These are phyloP conservation scores for Cylas formicarius DNA, from an alignment of 1,140 invertebrate genomes.

Conservation along the genomic window DNA sequence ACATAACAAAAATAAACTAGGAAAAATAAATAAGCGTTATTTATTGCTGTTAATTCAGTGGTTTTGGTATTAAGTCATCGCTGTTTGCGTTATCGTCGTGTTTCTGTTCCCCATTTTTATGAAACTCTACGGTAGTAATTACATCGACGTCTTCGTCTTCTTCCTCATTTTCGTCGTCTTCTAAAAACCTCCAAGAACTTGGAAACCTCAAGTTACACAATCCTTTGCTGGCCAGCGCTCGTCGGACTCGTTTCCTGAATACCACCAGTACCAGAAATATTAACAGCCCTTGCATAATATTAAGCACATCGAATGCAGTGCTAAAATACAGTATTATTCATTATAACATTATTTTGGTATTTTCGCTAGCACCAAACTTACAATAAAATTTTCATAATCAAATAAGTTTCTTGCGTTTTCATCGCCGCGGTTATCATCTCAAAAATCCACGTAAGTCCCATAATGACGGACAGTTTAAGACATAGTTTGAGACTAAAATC, in stretches of 20 bases:
- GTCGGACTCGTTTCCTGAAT: constrained; percentile 51
- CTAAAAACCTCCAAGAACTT: constrained; percentile 40
- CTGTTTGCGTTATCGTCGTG: background rate
- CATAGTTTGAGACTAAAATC: constrained; percentile 55
- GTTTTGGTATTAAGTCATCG: background rate
- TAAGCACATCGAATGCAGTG: constrained; percentile 55
- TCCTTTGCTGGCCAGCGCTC: constrained; percentile 44
- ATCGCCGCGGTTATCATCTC: constrained; percentile 41
- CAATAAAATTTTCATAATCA: constrained; percentile 8
- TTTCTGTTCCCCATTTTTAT: no score
- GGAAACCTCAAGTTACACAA: constrained; percentile 41
- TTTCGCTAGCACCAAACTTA: constrained; percentile 4
- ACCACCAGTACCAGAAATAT: constrained; percentile 58
- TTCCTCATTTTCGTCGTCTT: constrained; percentile 37
- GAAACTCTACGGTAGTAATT: background rate
- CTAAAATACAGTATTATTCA: constrained; percentile 41
- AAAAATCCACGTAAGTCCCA: constrained; percentile 68
- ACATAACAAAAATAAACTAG: background rate
- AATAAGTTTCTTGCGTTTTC: background rate
- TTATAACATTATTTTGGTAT: background rate
- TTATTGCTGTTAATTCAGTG: background rate
- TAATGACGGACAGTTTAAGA: constrained; percentile 60
- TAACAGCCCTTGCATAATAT: constrained; percentile 57
- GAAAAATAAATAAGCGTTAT: background rate
- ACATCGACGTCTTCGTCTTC: background rate